Base-by-base conservation (phyloP, 92 coral and sea anemone species). In the Anthopleura xanthogrammica region DNA sequence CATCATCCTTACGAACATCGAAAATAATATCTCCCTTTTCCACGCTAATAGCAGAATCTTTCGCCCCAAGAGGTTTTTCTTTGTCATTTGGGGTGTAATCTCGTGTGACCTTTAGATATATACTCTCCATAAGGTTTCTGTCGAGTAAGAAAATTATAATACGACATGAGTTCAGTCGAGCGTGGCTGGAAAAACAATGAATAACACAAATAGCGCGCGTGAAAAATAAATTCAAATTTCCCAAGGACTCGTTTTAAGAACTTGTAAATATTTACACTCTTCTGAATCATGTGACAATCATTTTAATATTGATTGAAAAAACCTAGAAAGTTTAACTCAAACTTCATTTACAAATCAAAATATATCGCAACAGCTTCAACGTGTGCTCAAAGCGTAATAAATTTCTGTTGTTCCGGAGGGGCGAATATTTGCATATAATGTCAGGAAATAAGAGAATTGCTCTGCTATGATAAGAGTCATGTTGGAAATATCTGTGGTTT, bases 1-100 rank as follows among this genome's bases (percentile, higher is more conserved):
- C 93, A 4, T 90, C 95, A 29, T 84, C 88, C 76, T 92, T 94
- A 5, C 88, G 93, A 60, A 94, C 98, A 79, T 94, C 98, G 81
- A 94, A 94, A 19, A 94, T 94, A 71, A 94, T 94, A 77, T 94
- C 98, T 42, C 98, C 98, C 55, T 91, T 91, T 68, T 94, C 98
- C 19, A 94, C 98, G 8, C 90, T 79, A 52, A 94, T 94, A 42
- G 91, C 90, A 24, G 93, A 82, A 24, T 94, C 93, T 94, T 92
- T 92, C 16, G 92, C 92, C 14, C 95, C 95, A 41, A 89, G 89
- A 40, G 90, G 92, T 41, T 88, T 80, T 56, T 90, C 93, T 24
- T 86, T 87, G 24, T 90, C 85, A 23, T 60, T 88, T 73, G 98
- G 98, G 2, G 91, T 71, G 85, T 89, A 92, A 64, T 94, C 98